A percentile compares a stretch with the other conserved stretches of the same genome.
Evolutionary conservation across 1,140 invertebrate species (phyloP).

Genomic region (Papilio polyxenes): DNA sequence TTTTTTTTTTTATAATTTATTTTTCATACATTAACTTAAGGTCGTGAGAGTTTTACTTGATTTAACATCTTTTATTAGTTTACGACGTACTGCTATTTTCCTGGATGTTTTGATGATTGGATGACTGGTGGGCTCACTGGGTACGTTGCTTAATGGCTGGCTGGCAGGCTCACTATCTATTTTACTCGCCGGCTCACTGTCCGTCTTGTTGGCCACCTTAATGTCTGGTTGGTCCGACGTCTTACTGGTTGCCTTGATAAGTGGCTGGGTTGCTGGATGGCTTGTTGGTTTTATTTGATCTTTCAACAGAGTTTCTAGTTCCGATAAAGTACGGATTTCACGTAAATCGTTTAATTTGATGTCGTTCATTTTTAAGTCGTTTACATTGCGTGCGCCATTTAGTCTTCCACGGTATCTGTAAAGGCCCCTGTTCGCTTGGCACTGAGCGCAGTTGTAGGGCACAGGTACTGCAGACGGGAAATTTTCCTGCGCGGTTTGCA

Average conservation of each 20-base stretch:
- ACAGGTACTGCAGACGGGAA: slow-evolving; percentile 81
- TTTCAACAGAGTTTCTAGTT: slow-evolving; percentile 66
- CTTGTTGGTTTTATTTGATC: slow-evolving; percentile 66
- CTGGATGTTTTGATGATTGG: too few species aligned
- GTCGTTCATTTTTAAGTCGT: slow-evolving; percentile 33
- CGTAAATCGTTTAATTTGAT: slow-evolving; percentile 57
- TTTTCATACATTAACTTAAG: slow-evolving; percentile 39
- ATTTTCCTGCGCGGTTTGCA: slow-evolving; percentile 77
- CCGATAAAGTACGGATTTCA: slow-evolving; percentile 64
- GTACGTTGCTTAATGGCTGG: slow-evolving; percentile 37
- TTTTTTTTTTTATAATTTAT: slow-evolving; percentile 34
- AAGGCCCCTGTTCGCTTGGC: slow-evolving; percentile 64
- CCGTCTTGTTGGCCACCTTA: background rate
- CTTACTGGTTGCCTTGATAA: background rate
- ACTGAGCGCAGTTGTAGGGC: slow-evolving; percentile 71
- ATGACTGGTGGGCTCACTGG: background rate
- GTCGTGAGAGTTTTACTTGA: slow-evolving; percentile 52
- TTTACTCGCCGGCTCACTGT: background rate
- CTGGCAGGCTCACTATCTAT: slow-evolving; percentile 38
- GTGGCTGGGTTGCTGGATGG: background rate
- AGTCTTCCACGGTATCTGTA: slow-evolving; percentile 63
- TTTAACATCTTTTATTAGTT: slow-evolving; percentile 57
- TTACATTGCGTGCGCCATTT: slow-evolving; percentile 61
- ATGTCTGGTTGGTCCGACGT: background rate
- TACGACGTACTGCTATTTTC: slow-evolving; percentile 61